Evolutionary conservation across 2,888 invertebrate genomes (phyloP).

Genomic region (Rhingia rostrata): DNA sequence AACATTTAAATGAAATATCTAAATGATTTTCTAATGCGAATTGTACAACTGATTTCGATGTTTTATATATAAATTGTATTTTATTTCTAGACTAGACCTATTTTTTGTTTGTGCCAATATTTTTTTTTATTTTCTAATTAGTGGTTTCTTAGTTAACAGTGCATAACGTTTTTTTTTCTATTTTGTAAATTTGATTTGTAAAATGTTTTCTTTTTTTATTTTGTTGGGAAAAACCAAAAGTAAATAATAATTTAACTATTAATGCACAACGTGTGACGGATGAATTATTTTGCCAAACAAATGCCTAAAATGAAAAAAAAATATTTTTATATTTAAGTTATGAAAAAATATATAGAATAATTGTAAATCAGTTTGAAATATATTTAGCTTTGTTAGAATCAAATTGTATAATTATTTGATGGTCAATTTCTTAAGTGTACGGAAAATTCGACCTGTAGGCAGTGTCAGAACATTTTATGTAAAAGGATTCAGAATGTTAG

Average conservation of each 20-base stretch:
- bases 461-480: too few relatives aligned
- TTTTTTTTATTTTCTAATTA: slow-evolving; percentile 8
- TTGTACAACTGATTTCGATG: slow-evolving; percentile 71
- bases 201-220: not conserved
- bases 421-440: too few relatives aligned
- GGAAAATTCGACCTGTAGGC: too few relatives aligned
- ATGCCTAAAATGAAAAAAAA: not conserved
- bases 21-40: slow-evolving; percentile 62
- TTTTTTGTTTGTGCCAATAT: slow-evolving; percentile 50
- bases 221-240: not conserved
- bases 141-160: slow-evolving; percentile 30
- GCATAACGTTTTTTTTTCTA: slow-evolving; percentile 17
- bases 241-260: slow-evolving; percentile 6
- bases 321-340: not conserved
- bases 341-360: not conserved
- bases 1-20: slow-evolving; percentile 75
- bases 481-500: too few relatives aligned
- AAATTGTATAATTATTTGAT: too few relatives aligned
- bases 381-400: not conserved
- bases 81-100: slow-evolving; percentile 49
- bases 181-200: slow-evolving; percentile 22
- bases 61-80: slow-evolving; percentile 44
- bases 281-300: not conserved
- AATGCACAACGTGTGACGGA: slow-evolving; percentile 56
- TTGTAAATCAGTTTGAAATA: not conserved